These are phyloP conservation scores for Hyperoodon ampullatus DNA, from an alignment of 2,113 vertebrate genomes.

Conservation along the genomic window DNA sequence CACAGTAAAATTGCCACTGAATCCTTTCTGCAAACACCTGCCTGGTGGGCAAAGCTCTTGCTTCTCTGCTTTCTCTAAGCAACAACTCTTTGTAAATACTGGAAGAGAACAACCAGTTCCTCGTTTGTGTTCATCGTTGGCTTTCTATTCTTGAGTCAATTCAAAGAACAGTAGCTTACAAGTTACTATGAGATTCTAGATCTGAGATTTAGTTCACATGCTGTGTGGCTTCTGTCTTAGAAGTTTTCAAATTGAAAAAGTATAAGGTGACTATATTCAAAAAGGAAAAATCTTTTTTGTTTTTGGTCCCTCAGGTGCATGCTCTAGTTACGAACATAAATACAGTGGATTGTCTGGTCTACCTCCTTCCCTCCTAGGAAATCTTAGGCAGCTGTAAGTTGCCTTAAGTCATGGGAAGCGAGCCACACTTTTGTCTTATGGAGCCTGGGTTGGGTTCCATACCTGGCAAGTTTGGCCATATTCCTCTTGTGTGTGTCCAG, in stretches of 20 bases:
- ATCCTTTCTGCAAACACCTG: conserved; percentile 45
- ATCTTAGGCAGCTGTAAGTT: neutral
- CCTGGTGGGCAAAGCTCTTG: neutral
- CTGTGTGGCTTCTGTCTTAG: conserved; percentile 8
- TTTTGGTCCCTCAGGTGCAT: neutral
- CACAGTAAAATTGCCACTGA: neutral
- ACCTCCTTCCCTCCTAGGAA: neutral
- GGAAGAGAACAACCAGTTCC: conserved; percentile 71
- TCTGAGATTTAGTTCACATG: neutral
- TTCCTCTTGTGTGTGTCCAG: neutral
- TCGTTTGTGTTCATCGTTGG: conserved; percentile 63
- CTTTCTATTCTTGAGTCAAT: conserved; percentile 59
- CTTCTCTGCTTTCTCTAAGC: conserved; percentile 61
- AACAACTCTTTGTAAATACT: conserved; percentile 64
- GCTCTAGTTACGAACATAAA: neutral
- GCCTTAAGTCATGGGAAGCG: neutral
- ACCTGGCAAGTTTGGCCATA: neutral
- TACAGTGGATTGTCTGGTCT: neutral
- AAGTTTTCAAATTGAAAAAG: neutral
- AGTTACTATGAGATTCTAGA: conserved; percentile 12
- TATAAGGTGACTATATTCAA: neutral
- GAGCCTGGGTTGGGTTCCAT: neutral
- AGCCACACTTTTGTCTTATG: neutral
- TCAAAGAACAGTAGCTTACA: conserved; percentile 52
- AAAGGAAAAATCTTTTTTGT: neutral